Evolutionary conservation across 1,140 invertebrate genomes (phyloP), one percentile per base, ranked within the genome.

Genomic region (Parapsyche elsis): DNA sequence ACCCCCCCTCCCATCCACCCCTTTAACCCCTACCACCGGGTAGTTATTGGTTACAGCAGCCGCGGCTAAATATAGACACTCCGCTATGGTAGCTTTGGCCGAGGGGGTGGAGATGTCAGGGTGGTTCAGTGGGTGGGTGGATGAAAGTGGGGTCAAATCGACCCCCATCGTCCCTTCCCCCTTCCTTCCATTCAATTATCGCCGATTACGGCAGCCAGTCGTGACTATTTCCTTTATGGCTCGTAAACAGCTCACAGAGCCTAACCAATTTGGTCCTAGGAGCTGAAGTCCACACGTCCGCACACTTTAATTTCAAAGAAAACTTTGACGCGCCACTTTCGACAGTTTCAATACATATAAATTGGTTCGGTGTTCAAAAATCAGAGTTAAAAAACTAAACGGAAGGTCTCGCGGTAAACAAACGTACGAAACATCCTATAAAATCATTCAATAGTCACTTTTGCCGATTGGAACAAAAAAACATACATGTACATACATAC

Each of bases 31-130:
- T 23, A 46, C 44, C 14, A 12, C 14, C 70, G 30, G 70, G 64
- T 67, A 67, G 64, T 67, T 67, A 67, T 67, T 67, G 64, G 64
- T 67, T 67, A 67, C 64, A 67, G 64, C 49, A 61, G 57, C 57
- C n/a, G 57, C 57, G n/a, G 57, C 64, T 67, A 67, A 67, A 67
- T 67, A 67, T 67, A 67, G 64, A 67, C 16, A 16, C 49, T 2
- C 49, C 12, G 12, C 49, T 53, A 53, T 10, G 49, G 2, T 38
- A 38, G 30, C 30, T 1, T n/a, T 38, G 30, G 30, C 30, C 49
- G 12, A 2, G 10, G 16, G 49, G 2, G 49, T 2, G 49, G 21
- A 5, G 24, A 53, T 1, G 49, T 7, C 30, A 38, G 30, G 30
- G n/a, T n/a, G n/a, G n/a, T n/a, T n/a, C 30, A 38, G n/a, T n/a